These are phyloP conservation scores for Amaurobius ferox DNA, from an alignment of 2,888 invertebrate genomes.

Conservation along the genomic window DNA sequence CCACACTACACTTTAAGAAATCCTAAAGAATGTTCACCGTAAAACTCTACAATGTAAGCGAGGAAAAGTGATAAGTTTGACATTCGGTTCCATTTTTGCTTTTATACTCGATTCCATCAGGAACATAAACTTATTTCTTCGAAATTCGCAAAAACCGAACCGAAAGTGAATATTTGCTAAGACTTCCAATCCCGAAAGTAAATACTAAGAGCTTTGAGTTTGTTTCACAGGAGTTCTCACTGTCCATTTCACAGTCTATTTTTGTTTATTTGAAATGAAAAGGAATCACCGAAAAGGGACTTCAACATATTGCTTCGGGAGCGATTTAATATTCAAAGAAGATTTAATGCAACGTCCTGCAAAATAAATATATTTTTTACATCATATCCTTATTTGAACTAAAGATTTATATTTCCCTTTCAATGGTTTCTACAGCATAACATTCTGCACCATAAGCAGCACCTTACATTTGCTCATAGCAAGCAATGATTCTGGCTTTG, in stretches of 20 bases:
- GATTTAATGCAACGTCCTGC: not conserved
- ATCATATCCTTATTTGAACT: not conserved
- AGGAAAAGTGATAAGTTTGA: too few species aligned
- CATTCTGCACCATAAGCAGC: too few species aligned
- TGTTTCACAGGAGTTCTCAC: not conserved
- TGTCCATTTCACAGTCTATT: not conserved
- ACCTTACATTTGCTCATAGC: too few species aligned
- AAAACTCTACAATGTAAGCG: too few species aligned
- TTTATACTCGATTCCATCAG: not conserved
- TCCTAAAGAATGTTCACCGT: too few species aligned
- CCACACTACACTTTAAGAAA: too few species aligned
- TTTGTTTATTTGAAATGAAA: not conserved
- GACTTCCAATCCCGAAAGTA: not conserved
- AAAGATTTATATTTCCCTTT: not conserved
- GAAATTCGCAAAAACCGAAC: not conserved
- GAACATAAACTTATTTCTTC: not conserved
- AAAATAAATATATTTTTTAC: not conserved
- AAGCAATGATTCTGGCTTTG: too few species aligned
- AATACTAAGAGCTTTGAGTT: not conserved
- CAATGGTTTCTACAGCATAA: not conserved
- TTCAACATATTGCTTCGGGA: not conserved
- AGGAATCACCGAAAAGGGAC: not conserved
- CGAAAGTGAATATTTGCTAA: not conserved
- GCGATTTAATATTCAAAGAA: conserved; percentile 2
- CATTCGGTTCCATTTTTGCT: too few species aligned